Evolutionary conservation across 2,888 invertebrate species (phyloP).

Genomic region (Ptychoptera contaminata): DNA sequence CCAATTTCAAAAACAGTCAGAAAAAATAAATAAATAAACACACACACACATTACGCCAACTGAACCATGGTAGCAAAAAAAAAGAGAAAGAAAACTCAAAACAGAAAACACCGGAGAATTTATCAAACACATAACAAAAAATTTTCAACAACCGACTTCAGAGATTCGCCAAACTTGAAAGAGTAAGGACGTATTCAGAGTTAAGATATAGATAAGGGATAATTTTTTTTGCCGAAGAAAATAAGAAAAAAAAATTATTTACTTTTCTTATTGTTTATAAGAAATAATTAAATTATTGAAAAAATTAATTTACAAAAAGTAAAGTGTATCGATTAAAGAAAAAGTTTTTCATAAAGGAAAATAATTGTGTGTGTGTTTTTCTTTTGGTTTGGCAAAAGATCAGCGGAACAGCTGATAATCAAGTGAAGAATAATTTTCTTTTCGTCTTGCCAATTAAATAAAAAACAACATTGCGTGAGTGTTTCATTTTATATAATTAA

Average conservation of each 20-base stretch:
- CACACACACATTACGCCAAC: neutral
- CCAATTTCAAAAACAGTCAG: too few relatives aligned
- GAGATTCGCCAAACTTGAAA: slow-evolving; percentile 15
- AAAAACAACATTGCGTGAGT: too few relatives aligned
- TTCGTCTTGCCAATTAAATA: too few relatives aligned
- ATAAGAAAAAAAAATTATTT: neutral
- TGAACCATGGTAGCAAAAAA: neutral
- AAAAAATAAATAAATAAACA: too few relatives aligned
- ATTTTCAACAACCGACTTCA: slow-evolving; percentile 5
- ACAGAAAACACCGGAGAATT: neutral
- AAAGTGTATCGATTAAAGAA: neutral
- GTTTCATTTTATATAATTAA: too few relatives aligned
- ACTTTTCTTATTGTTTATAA: neutral
- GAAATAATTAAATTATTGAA: neutral
- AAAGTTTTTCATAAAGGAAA: neutral
- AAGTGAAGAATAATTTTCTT: too few relatives aligned
- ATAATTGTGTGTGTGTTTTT: too few relatives aligned
- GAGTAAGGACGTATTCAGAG: slow-evolving; percentile 11
- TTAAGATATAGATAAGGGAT: neutral
- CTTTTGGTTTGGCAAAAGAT: too few relatives aligned
- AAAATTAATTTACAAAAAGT: neutral
- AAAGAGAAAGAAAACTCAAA: too few relatives aligned
- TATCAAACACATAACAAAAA: slow-evolving; percentile 2
- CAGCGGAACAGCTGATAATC: neutral
- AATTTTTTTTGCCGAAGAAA: neutral